phyloP scores from a whole-genome alignment of 2,888 invertebrate species.

The Alentia gelatinosa region DNA sequence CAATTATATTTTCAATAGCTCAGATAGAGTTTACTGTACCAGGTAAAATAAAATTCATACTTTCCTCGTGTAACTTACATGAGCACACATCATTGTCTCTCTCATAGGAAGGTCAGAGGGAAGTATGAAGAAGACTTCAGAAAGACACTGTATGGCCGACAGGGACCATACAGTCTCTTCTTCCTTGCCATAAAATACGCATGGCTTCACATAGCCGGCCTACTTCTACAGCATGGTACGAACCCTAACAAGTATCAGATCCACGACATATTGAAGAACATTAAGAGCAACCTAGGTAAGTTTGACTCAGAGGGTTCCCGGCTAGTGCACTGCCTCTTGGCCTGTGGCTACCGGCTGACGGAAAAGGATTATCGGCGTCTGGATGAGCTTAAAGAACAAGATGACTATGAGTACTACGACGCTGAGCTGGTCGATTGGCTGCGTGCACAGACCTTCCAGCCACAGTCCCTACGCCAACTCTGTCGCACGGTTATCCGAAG shows the following conservation, averaged over 20 bases:
- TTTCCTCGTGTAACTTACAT: too few relatives aligned
- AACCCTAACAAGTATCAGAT: slow-evolving; percentile 57
- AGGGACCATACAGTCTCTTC: slow-evolving; percentile 57
- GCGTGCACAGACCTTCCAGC: neutral
- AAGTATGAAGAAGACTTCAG: slow-evolving; percentile 45
- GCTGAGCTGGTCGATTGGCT: slow-evolving; percentile 47
- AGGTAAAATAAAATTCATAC: too few relatives aligned
- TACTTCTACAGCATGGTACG: slow-evolving; percentile 58
- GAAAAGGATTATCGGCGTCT: slow-evolving; percentile 39
- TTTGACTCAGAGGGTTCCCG: slow-evolving; percentile 37
- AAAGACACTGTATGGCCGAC: slow-evolving; percentile 1
- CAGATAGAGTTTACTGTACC: too few relatives aligned
- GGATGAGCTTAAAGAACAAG: neutral
- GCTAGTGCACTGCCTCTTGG: slow-evolving; percentile 54
- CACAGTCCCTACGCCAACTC: neutral
- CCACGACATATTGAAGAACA: slow-evolving; percentile 50
- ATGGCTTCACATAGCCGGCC: slow-evolving; percentile 47
- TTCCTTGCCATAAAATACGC: slow-evolving; percentile 57
- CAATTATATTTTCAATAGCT: too few relatives aligned
- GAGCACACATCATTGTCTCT: too few relatives aligned
- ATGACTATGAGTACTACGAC: slow-evolving; percentile 34
- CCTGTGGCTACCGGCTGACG: slow-evolving; percentile 31
- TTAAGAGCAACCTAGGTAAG: slow-evolving; percentile 52
- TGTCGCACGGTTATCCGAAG: slow-evolving; percentile 23
- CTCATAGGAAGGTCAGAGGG: slow-evolving; percentile 55